phyloP scores from a whole-genome alignment of 2,888 invertebrate species.

The Adineta ricciae region DNA sequence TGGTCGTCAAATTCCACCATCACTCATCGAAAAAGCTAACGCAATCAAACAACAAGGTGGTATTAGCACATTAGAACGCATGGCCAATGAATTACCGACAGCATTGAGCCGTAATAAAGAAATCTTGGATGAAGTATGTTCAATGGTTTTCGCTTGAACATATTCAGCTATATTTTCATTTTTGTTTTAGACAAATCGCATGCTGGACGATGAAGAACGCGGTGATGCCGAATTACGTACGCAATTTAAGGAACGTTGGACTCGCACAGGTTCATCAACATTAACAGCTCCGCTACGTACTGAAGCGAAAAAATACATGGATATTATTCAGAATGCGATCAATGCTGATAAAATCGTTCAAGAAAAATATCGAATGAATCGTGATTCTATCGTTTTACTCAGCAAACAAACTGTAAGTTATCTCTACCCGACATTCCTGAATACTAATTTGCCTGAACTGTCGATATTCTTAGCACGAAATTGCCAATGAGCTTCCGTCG shows the following conservation, averaged over 20 bases:
- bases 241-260: constrained; percentile 88
- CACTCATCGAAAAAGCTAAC: constrained; percentile 72
- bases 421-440: not conserved
- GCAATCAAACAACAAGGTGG: constrained; percentile 70
- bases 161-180: not conserved
- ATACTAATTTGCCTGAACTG: no score
- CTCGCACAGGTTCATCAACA: constrained; percentile 71
- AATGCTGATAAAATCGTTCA: constrained; percentile 69
- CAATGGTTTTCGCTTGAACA: not conserved
- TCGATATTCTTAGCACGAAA: constrained; percentile 38
- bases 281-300: constrained; percentile 71
- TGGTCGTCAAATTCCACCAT: constrained; percentile 68
- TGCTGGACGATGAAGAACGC: constrained; percentile 79
- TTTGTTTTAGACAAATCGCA: constrained; percentile 55
- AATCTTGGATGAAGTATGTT: constrained; percentile 57
- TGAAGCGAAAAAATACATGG: constrained; percentile 76
- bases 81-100: constrained; percentile 77
- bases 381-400: constrained; percentile 68
- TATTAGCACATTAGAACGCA: constrained; percentile 59
- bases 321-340: constrained; percentile 77
- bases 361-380: constrained; percentile 64
- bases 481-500: constrained; percentile 44
- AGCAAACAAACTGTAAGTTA: constrained; percentile 58
- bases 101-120: constrained; percentile 80
- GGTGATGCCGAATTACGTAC: constrained; percentile 74